Percentiles rank a stretch among this genome's conserved stretches.
Conservation (phyloP, 2,113 vertebrate species). For the Dascyllus trimaculatus region DNA sequence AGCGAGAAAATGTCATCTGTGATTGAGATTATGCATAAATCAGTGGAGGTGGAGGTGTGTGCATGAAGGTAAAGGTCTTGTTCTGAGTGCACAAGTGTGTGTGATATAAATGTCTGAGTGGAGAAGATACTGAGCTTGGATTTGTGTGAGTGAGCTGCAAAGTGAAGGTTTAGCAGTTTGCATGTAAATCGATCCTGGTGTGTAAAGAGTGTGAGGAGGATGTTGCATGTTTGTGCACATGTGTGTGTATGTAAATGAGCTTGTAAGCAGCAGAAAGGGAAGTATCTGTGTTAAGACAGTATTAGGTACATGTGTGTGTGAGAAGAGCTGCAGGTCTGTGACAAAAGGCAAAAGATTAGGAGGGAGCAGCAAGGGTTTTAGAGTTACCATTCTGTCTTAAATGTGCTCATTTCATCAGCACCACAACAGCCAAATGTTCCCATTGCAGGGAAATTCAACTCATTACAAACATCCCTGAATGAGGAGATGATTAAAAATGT, state of each 20-base stretch:
- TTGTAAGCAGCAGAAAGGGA: constrained; percentile 36
- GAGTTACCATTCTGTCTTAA: constrained; percentile 48
- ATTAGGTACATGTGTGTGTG: constrained; percentile 31
- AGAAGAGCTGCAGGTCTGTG: constrained; percentile 49
- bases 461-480: constrained; percentile 13
- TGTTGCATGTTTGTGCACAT: constrained; percentile 38
- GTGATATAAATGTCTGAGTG: constrained; percentile 32
- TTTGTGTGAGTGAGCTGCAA: neutral
- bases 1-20: constrained; percentile 26
- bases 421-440: constrained; percentile 29
- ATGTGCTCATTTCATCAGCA: constrained; percentile 42
- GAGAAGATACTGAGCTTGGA: constrained; percentile 18
- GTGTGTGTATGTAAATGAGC: constrained; percentile 53
- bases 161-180: constrained; percentile 16
- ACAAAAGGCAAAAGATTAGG: constrained; percentile 70
- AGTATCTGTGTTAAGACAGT: constrained; percentile 53
- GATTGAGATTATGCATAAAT: constrained; percentile 39
- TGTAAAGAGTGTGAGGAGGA: constrained; percentile 9
- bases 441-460: constrained; percentile 7
- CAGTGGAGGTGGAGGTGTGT: constrained; percentile 10
- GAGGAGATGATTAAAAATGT: constrained; percentile 17
- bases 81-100: constrained; percentile 22
- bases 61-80: constrained; percentile 2
- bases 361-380: constrained; percentile 63
- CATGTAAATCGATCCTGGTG: constrained; percentile 28